Base-by-base conservation (phyloP, 2,113 vertebrate genomes). In the Hucho hucho region DNA sequence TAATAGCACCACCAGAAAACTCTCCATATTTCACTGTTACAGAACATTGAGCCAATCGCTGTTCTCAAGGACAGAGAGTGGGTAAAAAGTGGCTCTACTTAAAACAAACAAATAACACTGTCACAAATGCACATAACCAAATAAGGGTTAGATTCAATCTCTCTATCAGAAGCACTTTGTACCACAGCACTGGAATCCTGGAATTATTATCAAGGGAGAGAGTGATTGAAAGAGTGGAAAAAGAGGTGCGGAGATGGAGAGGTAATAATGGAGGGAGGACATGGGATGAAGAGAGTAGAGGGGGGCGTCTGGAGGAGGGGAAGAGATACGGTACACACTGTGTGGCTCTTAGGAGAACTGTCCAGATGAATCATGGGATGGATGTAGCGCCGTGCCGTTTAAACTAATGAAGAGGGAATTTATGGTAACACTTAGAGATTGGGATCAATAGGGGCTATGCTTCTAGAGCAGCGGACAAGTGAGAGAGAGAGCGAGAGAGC, bases 341-440 rank as follows among this genome's bases (percentile, higher is more conserved):
- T 67, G 59, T 66, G n/a, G 79, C 74, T 75, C 72, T 63, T 74
- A 61, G 69, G 37, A 75, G 53, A 76, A 61, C 78, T 84, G 84
- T 85, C 86, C 20, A 24, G 72, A 79, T 87, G 87, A 92, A 88
- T 87, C 78, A 88, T 77, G 68, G 47, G 73, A 73, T 64, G 74
- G 69, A 80, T 71, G 37, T 70, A 81, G 78, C 28, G 24, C 76
- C 67, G 68, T 84, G 81, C 83, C 70, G 82, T 87, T 90, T 83
- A 83, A 86, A 85, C 78, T 89, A 90, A 88, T 91, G 89, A 84
- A 87, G 83, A 83, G 84, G 83, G 85, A 89, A 90, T 92, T 93
- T 92, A 93, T 92, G 89, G 90, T 86, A 92, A 93, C 92, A 91
- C 92, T 93, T 90, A 92, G 90, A 87, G 87, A 89, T 87, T 85